Evolutionary conservation across 2,113 vertebrate genomes (phyloP).

Genomic region (Falcunculus frontatus): DNA sequence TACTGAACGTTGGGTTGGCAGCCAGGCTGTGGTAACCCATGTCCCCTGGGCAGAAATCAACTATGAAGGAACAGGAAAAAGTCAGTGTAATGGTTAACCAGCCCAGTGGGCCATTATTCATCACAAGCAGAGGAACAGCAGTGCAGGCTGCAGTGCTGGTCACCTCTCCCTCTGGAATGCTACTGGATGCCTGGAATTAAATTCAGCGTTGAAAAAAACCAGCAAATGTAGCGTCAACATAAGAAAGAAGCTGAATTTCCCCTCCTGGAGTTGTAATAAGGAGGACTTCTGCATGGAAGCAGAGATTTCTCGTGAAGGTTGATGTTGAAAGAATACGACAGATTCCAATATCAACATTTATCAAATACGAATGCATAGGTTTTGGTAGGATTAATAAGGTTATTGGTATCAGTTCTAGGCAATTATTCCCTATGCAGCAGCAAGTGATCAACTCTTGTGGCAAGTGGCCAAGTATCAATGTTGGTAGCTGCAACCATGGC

Average conservation of each 20-base stretch:
- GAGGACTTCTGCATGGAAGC: neutral
- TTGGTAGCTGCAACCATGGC: neutral
- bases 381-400: neutral
- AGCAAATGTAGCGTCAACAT: neutral
- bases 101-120: constrained; percentile 38
- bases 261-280: neutral
- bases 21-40: neutral
- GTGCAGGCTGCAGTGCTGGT: neutral
- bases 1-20: constrained; percentile 20
- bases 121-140: constrained; percentile 48
- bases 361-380: neutral
- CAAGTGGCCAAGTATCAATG: constrained; percentile 14
- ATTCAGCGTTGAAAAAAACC: neutral
- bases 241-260: neutral
- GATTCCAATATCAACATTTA: constrained; percentile 7
- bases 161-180: constrained; percentile 20
- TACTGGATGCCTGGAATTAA: constrained; percentile 13
- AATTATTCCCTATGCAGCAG: neutral
- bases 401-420: neutral
- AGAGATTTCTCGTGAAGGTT: neutral
- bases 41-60: constrained; percentile 33
- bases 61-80: constrained; percentile 37
- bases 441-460: neutral
- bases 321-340: constrained; percentile 11
- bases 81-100: constrained; percentile 64